Percentiles rank a stretch among this genome's conserved stretches.
phyloP scores from a whole-genome alignment of 2,113 vertebrate species.

The Trematocara stigmaticum region DNA sequence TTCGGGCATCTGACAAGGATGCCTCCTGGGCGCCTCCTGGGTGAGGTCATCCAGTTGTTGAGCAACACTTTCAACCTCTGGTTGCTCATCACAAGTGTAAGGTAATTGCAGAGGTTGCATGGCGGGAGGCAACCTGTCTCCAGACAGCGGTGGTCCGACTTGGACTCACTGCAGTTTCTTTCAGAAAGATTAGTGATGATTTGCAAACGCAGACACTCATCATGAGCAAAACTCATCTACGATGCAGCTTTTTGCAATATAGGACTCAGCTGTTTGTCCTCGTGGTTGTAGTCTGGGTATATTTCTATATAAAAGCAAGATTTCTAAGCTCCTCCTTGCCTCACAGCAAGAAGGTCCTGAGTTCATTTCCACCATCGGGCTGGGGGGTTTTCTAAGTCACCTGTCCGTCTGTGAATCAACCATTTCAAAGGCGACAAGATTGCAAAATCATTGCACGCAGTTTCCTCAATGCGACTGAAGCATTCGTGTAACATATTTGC shows the following conservation, averaged over 20 bases:
- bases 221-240: too few species aligned
- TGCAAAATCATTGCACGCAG: not conserved
- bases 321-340: rapidly evolving
- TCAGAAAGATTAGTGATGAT: not conserved
- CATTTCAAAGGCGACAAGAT: rapidly evolving
- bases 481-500: rapidly evolving
- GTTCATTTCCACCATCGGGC: not conserved
- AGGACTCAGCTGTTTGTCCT: not conserved
- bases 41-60: not conserved
- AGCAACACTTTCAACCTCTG: rapidly evolving
- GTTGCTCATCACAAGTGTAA: rapidly evolving
- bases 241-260: not conserved
- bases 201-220: not conserved
- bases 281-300: not conserved
- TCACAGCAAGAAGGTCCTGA: not conserved
- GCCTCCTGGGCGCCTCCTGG: too few species aligned
- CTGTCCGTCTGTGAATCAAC: not conserved
- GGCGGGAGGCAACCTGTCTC: not conserved
- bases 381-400: not conserved
- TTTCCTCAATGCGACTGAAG: not conserved
- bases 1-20: too few species aligned
- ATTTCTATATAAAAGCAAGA: not conserved
- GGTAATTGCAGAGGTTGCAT: rapidly evolving
- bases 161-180: not conserved
- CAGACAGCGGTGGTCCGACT: not conserved